Conservation (phyloP, 2,888 invertebrate genomes). For the Agriopis leucophaearia region DNA sequence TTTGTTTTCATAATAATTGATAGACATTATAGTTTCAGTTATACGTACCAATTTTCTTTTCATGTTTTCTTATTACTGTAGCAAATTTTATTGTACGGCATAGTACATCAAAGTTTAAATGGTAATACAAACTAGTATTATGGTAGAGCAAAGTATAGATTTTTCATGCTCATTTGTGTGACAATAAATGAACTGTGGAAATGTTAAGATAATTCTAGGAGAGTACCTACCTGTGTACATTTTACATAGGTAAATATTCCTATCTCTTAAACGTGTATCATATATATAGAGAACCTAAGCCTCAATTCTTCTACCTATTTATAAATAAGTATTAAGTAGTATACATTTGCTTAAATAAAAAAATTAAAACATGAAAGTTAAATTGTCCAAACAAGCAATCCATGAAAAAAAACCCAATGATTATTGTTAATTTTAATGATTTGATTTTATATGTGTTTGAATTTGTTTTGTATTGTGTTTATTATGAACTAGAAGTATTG, state of each 20-base stretch:
- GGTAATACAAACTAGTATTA: not conserved
- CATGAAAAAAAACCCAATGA: too few species aligned
- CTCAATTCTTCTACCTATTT: not conserved
- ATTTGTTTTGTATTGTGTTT: too few species aligned
- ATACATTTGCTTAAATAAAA: too few species aligned
- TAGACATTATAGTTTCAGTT: not conserved
- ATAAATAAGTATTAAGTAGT: not conserved
- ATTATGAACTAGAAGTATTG: too few species aligned
- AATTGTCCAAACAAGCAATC: too few species aligned
- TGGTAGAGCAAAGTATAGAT: not conserved
- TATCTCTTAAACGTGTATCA: constrained; percentile 2
- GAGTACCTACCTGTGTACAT: too few species aligned
- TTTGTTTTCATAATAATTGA: not conserved
- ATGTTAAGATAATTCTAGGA: not conserved
- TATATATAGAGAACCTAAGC: not conserved
- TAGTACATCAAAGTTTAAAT: not conserved
- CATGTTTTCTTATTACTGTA: not conserved
- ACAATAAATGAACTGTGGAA: not conserved
- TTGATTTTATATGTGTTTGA: too few species aligned
- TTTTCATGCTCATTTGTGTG: not conserved
- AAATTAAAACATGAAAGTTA: too few species aligned
- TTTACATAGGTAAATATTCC: constrained; percentile 1
- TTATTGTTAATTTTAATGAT: too few species aligned
- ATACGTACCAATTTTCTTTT: not conserved
- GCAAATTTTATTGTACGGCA: not conserved